Evolutionary conservation across 1,140 invertebrate species (phyloP), one percentile per base, ranked within the genome.

Genomic region (Cheumatopsyche charites): DNA sequence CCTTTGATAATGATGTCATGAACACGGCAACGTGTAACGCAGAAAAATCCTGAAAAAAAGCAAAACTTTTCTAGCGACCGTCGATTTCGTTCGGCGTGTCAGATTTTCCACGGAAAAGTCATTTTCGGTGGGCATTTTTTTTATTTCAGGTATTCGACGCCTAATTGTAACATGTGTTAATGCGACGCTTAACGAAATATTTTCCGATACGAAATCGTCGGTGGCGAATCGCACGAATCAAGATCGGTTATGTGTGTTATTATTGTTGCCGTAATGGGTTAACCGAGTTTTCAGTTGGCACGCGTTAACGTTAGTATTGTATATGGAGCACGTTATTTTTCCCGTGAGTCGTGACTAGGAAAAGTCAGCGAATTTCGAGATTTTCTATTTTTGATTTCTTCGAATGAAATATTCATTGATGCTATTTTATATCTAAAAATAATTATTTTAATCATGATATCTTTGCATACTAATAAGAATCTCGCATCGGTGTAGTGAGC

Each of bases 171-270:
- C 21, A 41, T 58, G 21, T 41, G 23, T 23, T 25, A 66, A 26
- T 58, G 17, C 23, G 55, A 13, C 55, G 23, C 43, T 47, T 66
- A 66, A 45, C 43, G 36, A 66, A 41, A 66, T 66, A 25, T 47
- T 21, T 25, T n/a, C 23, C 63, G 63, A 66, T 26, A 66, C 29
- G 13, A 47, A 66, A 66, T 66, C 63, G 63, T 19, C 42, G 43
- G 47, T 36, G n/a, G n/a, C 21, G 63, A 66, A 47, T n/a, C 21
- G 41, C 9, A 23, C 41, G 42, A 45, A 66, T 66, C 63, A 47
- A 45, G 63, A 66, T 66, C 63, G 63, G 61, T 21, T 23, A 13
- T 23, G n/a, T 52, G n/a, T n/a, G n/a, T n/a, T 52, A 52, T 11
- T 17, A 25, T 49, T 49, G 19, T 49, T 3, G 19, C 47, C 5